Conservation (phyloP, 2,797 vertebrate genomes). For the Chrysolophus pictus region DNA sequence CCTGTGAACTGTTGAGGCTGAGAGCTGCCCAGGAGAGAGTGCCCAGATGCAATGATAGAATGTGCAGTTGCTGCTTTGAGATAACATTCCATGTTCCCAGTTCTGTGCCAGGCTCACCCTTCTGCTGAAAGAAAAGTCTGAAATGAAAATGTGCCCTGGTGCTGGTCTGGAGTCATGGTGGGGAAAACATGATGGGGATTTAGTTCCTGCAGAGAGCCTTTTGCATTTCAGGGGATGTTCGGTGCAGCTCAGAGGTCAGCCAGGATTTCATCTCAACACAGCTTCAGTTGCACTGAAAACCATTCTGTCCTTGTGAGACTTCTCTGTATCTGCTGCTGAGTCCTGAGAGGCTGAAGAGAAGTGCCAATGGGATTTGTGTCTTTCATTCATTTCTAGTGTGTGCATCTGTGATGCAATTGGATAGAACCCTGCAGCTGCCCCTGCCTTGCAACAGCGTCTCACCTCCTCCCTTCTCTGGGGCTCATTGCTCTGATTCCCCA, state of each 20-base stretch:
- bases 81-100: neutral
- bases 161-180: fast-evolving
- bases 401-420: fast-evolving
- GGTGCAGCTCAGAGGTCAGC: neutral
- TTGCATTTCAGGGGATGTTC: neutral
- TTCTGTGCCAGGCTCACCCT: neutral
- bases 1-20: neutral
- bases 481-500: neutral
- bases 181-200: neutral
- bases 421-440: neutral
- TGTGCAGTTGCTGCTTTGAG: neutral
- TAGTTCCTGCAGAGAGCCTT: neutral
- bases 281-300: neutral
- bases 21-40: neutral
- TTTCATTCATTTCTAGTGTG: neutral
- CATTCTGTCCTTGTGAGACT: neutral
- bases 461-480: neutral
- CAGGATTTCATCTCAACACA: neutral
- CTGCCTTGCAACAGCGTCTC: neutral
- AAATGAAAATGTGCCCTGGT: neutral
- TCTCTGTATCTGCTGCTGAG: neutral
- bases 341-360: neutral
- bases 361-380: neutral
- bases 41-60: neutral
- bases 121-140: neutral